phyloP scores from a whole-genome alignment of 2,888 invertebrate species.

The Volucella bombylans region DNA sequence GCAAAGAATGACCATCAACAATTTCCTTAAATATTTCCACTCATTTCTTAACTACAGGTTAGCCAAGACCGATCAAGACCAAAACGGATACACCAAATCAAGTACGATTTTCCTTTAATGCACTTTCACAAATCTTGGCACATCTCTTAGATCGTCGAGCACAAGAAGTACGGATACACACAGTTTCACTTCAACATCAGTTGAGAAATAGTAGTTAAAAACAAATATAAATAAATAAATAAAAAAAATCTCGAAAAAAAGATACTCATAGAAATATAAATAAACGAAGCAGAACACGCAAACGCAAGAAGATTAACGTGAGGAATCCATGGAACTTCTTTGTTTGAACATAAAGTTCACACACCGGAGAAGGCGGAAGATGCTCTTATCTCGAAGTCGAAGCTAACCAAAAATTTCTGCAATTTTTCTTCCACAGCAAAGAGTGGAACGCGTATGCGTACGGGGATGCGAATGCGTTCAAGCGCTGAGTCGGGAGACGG shows the following conservation, averaged over 20 bases:
- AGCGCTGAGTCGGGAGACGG: neutral
- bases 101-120: conserved; percentile 60
- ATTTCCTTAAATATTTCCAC: conserved; percentile 6
- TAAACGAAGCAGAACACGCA: conserved; percentile 42
- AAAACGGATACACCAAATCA: conserved; percentile 24
- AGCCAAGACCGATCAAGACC: neutral
- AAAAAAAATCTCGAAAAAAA: neutral
- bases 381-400: conserved; percentile 15
- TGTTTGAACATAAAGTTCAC: conserved; percentile 39
- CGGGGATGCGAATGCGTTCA: neutral
- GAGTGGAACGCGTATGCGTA: neutral
- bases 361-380: conserved; percentile 29
- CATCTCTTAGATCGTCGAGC: conserved; percentile 20
- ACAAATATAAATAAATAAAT: conserved; percentile 1
- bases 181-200: conserved; percentile 3
- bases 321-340: conserved; percentile 46
- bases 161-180: conserved; percentile 15
- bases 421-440: neutral
- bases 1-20: neutral
- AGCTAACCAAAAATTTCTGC: conserved; percentile 3
- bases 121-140: conserved; percentile 62
- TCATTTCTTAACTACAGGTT: neutral
- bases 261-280: neutral
- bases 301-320: conserved; percentile 45
- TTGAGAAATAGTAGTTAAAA: neutral